Percentiles rank a stretch among this genome's conserved stretches.
These are phyloP conservation scores for Melangyna quadrimaculata DNA, from an alignment of 2,888 invertebrate species.

Conservation along the genomic window DNA sequence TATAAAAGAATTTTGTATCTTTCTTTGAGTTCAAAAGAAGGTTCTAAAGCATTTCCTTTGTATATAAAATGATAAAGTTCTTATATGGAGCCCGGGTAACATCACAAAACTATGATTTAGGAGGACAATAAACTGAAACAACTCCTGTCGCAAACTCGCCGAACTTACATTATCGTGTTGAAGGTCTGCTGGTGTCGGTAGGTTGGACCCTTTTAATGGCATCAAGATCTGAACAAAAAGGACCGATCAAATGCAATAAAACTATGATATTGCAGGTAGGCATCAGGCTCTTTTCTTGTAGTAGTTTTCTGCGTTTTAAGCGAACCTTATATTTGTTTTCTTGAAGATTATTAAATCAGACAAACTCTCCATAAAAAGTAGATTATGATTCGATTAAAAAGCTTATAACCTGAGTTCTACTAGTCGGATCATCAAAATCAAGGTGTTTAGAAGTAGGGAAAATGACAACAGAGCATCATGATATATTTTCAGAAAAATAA, in stretches of 20 bases:
- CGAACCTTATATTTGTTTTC: too few species aligned
- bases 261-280: neutral
- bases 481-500: too few species aligned
- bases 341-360: too few species aligned
- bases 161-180: neutral
- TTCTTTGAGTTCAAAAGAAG: slow-evolving; percentile 18
- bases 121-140: slow-evolving; percentile 4
- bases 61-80: neutral
- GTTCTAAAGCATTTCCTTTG: slow-evolving; percentile 15
- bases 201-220: slow-evolving; percentile 8
- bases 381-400: too few species aligned
- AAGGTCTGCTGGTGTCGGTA: neutral
- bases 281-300: too few species aligned
- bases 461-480: too few species aligned
- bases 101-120: neutral
- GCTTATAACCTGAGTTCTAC: too few species aligned
- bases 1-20: neutral
- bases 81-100: neutral
- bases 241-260: neutral
- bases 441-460: too few species aligned
- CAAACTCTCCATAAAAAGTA: too few species aligned
- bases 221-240: slow-evolving; percentile 6
- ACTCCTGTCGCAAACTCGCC: neutral
- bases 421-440: too few species aligned
- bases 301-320: too few species aligned